Conservation (phyloP, 2,888 invertebrate species). For the Malthinus seriepunctatus region DNA sequence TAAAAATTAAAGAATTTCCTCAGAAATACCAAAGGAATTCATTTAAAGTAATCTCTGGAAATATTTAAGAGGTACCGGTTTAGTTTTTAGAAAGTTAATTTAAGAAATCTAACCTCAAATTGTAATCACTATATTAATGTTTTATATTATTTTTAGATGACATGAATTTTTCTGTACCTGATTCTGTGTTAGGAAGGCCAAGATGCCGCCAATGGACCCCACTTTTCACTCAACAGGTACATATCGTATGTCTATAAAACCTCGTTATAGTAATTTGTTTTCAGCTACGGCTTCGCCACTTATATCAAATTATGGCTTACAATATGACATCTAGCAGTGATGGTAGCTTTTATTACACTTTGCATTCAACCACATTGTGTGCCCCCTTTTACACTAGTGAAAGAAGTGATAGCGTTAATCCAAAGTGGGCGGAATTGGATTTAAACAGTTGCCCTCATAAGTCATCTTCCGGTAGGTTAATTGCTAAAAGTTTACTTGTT, state of each 20-base stretch:
- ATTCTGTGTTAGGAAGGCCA: slow-evolving; percentile 63
- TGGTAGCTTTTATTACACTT: slow-evolving; percentile 75
- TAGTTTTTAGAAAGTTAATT: no score
- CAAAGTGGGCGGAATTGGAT: slow-evolving; percentile 82
- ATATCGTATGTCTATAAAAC: slow-evolving; percentile 9
- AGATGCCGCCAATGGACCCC: slow-evolving; percentile 81
- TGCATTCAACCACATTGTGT: slow-evolving; percentile 80
- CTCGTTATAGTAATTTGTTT: slow-evolving; percentile 37
- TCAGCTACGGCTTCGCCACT: slow-evolving; percentile 74
- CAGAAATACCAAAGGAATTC: no score
- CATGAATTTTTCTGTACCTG: slow-evolving; percentile 49
- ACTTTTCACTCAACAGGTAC: slow-evolving; percentile 80
- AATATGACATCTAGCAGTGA: slow-evolving; percentile 57
- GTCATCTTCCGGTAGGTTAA: slow-evolving; percentile 45
- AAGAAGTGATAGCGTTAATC: slow-evolving; percentile 69
- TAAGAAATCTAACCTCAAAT: no score
- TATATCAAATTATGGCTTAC: slow-evolving; percentile 73
- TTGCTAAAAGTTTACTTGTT: neutral
- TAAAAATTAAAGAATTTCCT: no score
- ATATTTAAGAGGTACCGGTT: no score
- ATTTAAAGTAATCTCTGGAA: no score
- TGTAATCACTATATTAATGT: no score
- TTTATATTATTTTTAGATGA: slow-evolving; percentile 26
- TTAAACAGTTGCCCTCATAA: slow-evolving; percentile 62
- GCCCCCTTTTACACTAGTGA: slow-evolving; percentile 86